These are phyloP conservation scores for Drosophila anomalipes DNA, from an alignment of 2,888 invertebrate species.

Conservation along the genomic window DNA sequence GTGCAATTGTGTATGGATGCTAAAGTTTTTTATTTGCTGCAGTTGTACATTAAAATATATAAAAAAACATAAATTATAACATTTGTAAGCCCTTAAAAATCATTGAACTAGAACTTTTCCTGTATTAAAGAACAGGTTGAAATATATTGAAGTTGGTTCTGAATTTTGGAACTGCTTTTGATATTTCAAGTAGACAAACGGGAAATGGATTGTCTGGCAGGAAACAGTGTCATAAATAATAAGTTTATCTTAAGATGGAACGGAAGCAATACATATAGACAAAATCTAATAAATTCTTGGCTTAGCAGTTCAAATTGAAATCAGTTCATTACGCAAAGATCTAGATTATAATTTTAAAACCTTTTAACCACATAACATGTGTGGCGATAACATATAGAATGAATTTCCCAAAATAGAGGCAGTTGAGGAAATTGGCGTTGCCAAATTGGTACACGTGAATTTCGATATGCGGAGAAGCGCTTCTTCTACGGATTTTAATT, in stretches of 20 bases:
- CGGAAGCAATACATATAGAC: conserved; percentile 12
- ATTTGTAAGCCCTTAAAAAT: background rate
- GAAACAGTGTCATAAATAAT: conserved; percentile 3
- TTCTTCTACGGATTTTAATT: conserved; percentile 45
- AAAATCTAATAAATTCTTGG: background rate
- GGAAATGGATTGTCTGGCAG: background rate
- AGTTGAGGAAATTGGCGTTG: conserved; percentile 45
- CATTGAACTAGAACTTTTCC: background rate
- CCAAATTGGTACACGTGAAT: conserved; percentile 34
- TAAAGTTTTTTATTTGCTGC: background rate
- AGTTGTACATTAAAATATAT: conserved; percentile 37
- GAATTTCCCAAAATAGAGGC: conserved; percentile 11
- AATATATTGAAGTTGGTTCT: conserved; percentile 6
- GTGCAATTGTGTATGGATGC: conserved; percentile 1
- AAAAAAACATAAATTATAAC: background rate
- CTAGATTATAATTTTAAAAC: conserved; percentile 7
- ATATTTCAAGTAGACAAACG: background rate
- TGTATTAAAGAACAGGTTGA: background rate
- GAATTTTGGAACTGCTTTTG: background rate
- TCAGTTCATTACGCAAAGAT: background rate
- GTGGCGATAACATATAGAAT: conserved; percentile 5
- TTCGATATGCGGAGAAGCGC: conserved; percentile 24
- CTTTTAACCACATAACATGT: background rate
- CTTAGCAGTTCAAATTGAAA: background rate
- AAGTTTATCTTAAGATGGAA: background rate